Evolutionary conservation across 2,797 vertebrate species (phyloP).

Genomic region (Huso huso): DNA sequence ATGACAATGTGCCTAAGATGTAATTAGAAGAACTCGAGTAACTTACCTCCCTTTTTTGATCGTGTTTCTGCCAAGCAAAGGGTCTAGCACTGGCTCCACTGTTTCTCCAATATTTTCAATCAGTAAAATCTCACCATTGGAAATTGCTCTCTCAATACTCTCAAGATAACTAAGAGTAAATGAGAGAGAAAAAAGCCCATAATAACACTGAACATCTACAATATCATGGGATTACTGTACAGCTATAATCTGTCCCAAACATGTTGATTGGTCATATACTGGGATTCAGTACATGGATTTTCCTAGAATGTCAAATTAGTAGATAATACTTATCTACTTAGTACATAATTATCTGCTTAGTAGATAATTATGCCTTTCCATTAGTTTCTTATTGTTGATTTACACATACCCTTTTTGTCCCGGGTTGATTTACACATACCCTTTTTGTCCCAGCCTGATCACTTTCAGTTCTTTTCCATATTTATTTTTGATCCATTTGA

Average conservation of each 20-base stretch:
- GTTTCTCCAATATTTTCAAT: conserved; percentile 55
- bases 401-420: conserved; percentile 45
- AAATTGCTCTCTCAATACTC: conserved; percentile 46
- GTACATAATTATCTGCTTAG: no score
- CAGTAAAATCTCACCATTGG: conserved; percentile 45
- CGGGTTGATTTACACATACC: conserved; percentile 43
- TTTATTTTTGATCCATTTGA: conserved; percentile 62
- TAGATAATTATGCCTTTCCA: no score
- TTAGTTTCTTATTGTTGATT: no score
- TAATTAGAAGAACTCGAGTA: no score
- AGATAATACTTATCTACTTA: no score
- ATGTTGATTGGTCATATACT: no score
- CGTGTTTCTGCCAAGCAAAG: conserved; percentile 58
- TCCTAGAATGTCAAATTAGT: no score
- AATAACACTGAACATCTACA: no score
- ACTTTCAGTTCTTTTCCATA: conserved; percentile 30
- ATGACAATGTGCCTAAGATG: no score
- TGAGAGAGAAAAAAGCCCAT: not conserved
- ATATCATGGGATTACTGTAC: no score
- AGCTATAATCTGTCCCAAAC: no score
- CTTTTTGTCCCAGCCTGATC: conserved; percentile 52
- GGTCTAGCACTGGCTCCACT: conserved; percentile 54
- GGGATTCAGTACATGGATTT: no score
- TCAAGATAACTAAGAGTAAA: conserved; percentile 48
- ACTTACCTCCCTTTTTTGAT: conserved; percentile 60